Percentiles rank a stretch among this genome's conserved stretches.
Conservation (phyloP, 2,113 vertebrate genomes). For the Oreochromis spilurus region DNA sequence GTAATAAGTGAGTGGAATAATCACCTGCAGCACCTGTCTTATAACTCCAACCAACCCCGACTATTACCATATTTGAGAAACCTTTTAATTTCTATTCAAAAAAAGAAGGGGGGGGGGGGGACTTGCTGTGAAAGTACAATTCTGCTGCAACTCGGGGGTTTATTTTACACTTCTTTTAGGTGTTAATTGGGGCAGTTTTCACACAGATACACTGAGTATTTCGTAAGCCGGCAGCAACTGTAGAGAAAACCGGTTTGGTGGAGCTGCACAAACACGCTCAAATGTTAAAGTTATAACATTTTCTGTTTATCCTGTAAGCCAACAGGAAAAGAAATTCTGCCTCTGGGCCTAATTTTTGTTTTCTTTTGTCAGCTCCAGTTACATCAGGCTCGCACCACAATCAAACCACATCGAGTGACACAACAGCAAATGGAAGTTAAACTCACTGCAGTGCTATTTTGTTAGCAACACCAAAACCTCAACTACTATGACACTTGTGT, state of each 20-base stretch:
- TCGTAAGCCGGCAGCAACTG: background rate
- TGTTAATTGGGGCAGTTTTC: background rate
- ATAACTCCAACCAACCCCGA: background rate
- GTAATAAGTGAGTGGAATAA: conserved; percentile 44
- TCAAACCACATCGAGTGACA: background rate
- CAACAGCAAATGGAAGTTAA: background rate
- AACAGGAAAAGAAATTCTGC: background rate
- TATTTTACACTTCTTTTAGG: background rate
- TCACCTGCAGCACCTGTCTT: conserved; percentile 41
- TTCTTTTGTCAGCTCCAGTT: background rate
- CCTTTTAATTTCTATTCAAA: conserved; percentile 35
- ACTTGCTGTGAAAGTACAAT: background rate
- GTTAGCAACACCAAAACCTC: background rate
- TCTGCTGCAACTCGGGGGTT: background rate
- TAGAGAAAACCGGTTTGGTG: background rate
- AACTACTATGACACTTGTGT: background rate
- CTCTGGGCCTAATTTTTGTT: background rate
- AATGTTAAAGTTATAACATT: background rate
- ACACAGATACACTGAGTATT: background rate
- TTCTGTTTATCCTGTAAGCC: background rate
- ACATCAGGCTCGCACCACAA: background rate
- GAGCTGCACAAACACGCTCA: background rate
- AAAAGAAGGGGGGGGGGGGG: background rate
- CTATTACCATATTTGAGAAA: conserved; percentile 23
- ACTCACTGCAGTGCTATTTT: background rate